Base-by-base conservation (phyloP, 2,113 vertebrate genomes). In the Protobothrops mucrosquamatus region DNA sequence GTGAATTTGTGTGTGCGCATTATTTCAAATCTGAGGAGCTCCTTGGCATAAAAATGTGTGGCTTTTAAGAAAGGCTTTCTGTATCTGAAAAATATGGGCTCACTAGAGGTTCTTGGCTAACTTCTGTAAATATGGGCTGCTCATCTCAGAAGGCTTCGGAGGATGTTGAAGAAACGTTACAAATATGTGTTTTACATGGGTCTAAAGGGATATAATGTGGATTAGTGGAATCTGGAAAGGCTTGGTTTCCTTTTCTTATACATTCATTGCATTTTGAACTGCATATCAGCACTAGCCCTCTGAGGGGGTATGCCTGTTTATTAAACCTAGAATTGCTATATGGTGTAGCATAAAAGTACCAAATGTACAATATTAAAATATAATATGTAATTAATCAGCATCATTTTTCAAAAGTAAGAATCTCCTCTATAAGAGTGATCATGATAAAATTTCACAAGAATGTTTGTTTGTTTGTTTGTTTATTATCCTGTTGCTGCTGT, bases 1-100 rank as follows among this genome's bases (percentile, higher is more conserved):
- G 64, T 54, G 92, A 29, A 56, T 51, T 51, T 51, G 56, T 61
- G 57, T 61, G 55, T 56, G 55, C 20, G 55, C 55, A 86, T 64
- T 61, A 46, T 93, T 57, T 90, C 56, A 90, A 55, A 51, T 54
- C 74, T 64, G 92, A 90, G 81, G 85, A 87, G 74, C 56, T 93
- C 90, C 92, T 93, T 93, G 92, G 92, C 92, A 61, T 64, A 52
- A 61, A 90, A 43, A 23, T 64, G 20, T 54, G 46, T 86, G 92
- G 92, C 52, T 85, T 81, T 89, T 64, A 93, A 87, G 85, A 86
- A 39, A 61, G 85, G 26, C 89, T 87, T 90, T 90, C 46, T 29
- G 23, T 64, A 81, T 61, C 81, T 55, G 64, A 54, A 64, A 90
- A 43, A 92, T 54, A 24, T 52, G 43, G 88, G 55, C 92, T 85